A percentile compares a stretch with the other conserved stretches of the same genome.
Conservation (phyloP, 2,797 vertebrate species). For the Arnoldichthys spilopterus region DNA sequence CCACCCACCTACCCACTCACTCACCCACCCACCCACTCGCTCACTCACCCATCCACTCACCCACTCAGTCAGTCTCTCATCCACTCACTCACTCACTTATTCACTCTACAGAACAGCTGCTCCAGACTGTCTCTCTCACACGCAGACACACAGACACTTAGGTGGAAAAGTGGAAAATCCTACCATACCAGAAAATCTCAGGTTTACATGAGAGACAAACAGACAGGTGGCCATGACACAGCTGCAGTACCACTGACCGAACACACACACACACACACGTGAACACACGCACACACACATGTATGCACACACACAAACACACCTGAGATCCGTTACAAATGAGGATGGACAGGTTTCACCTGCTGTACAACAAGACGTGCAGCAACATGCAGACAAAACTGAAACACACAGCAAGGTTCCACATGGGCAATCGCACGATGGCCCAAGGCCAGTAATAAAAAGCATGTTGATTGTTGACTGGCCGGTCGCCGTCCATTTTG, state of each 20-base stretch:
- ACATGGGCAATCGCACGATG: too few relatives aligned
- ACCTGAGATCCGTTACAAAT: constrained; percentile 57
- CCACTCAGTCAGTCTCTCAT: too few relatives aligned
- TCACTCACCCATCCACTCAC: too few relatives aligned
- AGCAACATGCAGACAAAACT: constrained; percentile 54
- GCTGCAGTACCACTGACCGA: constrained; percentile 26
- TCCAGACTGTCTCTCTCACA: constrained; percentile 43
- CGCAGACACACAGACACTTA: neutral
- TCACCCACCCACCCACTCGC: neutral
- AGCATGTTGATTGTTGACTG: too few relatives aligned
- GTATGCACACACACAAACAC: constrained; percentile 31
- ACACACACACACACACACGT: constrained; percentile 18
- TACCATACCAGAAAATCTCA: constrained; percentile 66
- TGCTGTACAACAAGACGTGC: constrained; percentile 65
- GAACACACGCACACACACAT: constrained; percentile 31
- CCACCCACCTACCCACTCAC: neutral
- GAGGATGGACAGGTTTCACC: constrained; percentile 77
- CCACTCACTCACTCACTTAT: too few relatives aligned
- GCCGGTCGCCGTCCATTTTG: too few relatives aligned
- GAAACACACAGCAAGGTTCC: neutral
- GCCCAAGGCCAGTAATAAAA: too few relatives aligned
- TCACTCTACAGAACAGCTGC: neutral
- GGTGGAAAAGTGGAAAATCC: constrained; percentile 48
- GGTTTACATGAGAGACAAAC: constrained; percentile 49
- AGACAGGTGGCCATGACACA: constrained; percentile 65